Evolutionary conservation across 1,140 invertebrate species (phyloP), one percentile per base, ranked within the genome.

Genomic region (Protaetia brevitarsis): DNA sequence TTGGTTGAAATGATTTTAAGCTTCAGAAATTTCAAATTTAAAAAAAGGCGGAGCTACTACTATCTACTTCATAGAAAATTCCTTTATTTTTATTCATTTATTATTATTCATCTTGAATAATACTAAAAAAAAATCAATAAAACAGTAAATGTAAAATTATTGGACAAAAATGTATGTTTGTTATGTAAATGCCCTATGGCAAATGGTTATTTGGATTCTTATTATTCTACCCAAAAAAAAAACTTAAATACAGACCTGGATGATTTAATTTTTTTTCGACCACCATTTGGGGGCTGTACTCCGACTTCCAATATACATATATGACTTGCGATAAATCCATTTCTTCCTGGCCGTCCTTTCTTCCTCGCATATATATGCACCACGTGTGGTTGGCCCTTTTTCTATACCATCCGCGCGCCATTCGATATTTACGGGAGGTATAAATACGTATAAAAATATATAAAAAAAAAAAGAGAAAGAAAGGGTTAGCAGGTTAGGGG

Each of bases 321-420:
- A 51, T 71, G 70, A 69, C 70, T 71, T 66, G 70, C 70, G 68
- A 71, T 71, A 71, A 69, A 71, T 62, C 61, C 59, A 27, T 64
- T 68, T 65, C 65, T 65, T 71, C 67, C 63, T 19, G 16, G n/a
- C n/a, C n/a, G 19, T 7, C 13, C 37, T n/a, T n/a, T n/a, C 30
- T 60, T 45, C 41, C 31, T 19, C 57, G 64, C n/a, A n/a, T n/a
- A n/a, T n/a, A n/a, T n/a, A n/a, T n/a, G n/a, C n/a, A n/a, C n/a
- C n/a, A n/a, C n/a, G n/a, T n/a, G 5, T 19, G 16, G 16, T 51
- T 51, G 16, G 41, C 26, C 19, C 41, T 51, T 51, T 51, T 23
- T 8, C 41, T 8, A 6, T 23, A n/a, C n/a, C 13, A 51, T 51
- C 41, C 19, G 41, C 41, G 26, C 26, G 19, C 41, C 41, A 51